phyloP scores from a whole-genome alignment of 2,113 vertebrate species.

The Protobothrops flavoviridis region DNA sequence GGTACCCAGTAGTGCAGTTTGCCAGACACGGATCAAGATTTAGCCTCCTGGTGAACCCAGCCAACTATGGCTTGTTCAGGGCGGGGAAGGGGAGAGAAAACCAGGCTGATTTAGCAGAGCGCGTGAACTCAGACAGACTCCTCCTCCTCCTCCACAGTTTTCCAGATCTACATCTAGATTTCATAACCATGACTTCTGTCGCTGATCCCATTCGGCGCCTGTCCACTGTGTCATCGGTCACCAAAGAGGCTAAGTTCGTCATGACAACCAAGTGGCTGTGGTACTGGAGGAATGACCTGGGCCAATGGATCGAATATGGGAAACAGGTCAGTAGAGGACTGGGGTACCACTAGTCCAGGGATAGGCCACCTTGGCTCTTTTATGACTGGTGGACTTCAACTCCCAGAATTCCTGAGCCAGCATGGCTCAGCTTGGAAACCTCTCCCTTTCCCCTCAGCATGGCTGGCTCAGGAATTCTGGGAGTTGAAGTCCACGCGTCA shows the following conservation, averaged over 20 bases:
- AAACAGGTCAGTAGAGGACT: conserved; percentile 66
- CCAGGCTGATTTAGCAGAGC: background rate
- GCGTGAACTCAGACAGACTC: background rate
- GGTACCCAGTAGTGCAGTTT: background rate
- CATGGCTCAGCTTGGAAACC: too few relatives aligned
- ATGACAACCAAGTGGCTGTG: conserved; percentile 87
- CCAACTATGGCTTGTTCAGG: background rate
- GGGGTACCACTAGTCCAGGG: background rate
- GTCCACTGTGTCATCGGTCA: conserved; percentile 79
- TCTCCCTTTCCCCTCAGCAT: too few relatives aligned
- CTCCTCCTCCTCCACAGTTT: conserved; percentile 35
- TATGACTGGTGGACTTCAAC: too few relatives aligned
- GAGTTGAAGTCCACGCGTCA: too few relatives aligned
- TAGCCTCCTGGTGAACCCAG: background rate
- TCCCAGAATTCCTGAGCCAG: too few relatives aligned
- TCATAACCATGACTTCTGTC: conserved; percentile 69
- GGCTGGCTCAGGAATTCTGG: too few relatives aligned
- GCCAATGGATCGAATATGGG: conserved; percentile 78
- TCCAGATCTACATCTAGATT: conserved; percentile 64
- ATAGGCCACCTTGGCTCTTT: too few relatives aligned
- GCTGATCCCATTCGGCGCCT: conserved; percentile 71
- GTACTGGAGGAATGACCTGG: conserved; percentile 79
- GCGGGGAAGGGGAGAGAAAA: background rate
- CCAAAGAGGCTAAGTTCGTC: conserved; percentile 70
- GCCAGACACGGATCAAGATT: background rate